Evolutionary conservation across 2,888 invertebrate species (phyloP).

Genomic region (Polietes domitor): DNA sequence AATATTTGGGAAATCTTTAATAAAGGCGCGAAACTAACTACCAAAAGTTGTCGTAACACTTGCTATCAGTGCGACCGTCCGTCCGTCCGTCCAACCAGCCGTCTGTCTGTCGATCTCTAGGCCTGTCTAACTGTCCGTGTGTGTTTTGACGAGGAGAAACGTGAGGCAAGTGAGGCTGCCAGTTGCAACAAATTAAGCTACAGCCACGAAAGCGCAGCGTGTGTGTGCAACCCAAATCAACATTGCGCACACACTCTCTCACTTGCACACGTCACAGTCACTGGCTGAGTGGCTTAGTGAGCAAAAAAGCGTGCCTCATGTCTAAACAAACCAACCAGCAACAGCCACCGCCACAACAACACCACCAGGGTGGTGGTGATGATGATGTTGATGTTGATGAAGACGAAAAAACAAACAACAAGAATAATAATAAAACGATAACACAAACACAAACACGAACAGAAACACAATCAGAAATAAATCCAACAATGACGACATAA

Average conservation of each 20-base stretch:
- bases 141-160: neutral
- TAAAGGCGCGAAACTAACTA: constrained; percentile 63
- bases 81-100: neutral
- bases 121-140: neutral
- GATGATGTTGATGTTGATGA: neutral
- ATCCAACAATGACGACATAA: constrained; percentile 58
- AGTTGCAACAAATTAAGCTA: constrained; percentile 5
- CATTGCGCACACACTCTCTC: constrained; percentile 15
- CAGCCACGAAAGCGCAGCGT: neutral
- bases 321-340: constrained; percentile 1
- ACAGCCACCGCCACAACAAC: neutral
- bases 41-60: constrained; percentile 10
- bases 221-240: neutral
- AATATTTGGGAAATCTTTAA: constrained; percentile 62
- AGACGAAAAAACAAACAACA: constrained; percentile 26
- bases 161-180: neutral
- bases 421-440: neutral
- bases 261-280: constrained; percentile 20
- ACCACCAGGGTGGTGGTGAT: neutral
- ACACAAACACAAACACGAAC: too few relatives aligned
- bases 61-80: neutral
- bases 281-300: neutral
- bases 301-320: constrained; percentile 54
- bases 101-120: neutral
- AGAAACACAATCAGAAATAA: too few relatives aligned